Evolutionary conservation across 2,888 invertebrate species (phyloP), one percentile per base, ranked within the genome.

Genomic region (Phortica okadai): DNA sequence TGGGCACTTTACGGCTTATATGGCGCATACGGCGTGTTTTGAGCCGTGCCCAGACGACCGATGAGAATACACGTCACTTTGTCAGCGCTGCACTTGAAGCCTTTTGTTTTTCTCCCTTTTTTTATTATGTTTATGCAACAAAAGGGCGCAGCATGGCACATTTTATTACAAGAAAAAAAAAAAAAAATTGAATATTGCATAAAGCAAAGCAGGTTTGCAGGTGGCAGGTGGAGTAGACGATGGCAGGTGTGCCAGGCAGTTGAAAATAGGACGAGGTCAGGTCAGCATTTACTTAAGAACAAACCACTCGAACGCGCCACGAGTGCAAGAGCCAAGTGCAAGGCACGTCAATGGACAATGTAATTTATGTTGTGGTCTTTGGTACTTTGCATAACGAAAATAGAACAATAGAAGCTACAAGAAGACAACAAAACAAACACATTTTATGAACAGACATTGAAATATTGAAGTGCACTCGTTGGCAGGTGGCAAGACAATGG

Each of bases 231-330:
- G n/a, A 56, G 11, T 7, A 16, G 56, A 56, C 56, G 56, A 10
- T 56, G 56, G 14, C 56, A 21, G 62, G 62, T 25, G 62, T 62
- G 62, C 21, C 62, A 62, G 25, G 62, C 21, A 21, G 25, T 14
- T 33, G 77, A 74, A 77, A 74, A 77, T 77, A 72, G 77, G 74
- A 72, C 77, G 77, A 77, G 77, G 77, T 74, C 77, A 77, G n/a
- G 16, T 70, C 59, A 59, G 59, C n/a, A 16, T 7, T 50, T 50
- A 50, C 10, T 21, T 21, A 66, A 66, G 42, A 33, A 14, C 25
- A 41, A 6, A 41, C 14, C 11, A 41, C 21, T 66, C 11, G 66
- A 41, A 42, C n/a, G 42, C 25, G 66, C 41, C 14, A 41, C 42
- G 25, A 21, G 10, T 21, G 33, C 66, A 41, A 10, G 33, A 66